A percentile compares a stretch with the other conserved stretches of the same genome.
These are phyloP conservation scores for Danaus plexippus DNA, from an alignment of 1,140 invertebrate species.

Conservation along the genomic window DNA sequence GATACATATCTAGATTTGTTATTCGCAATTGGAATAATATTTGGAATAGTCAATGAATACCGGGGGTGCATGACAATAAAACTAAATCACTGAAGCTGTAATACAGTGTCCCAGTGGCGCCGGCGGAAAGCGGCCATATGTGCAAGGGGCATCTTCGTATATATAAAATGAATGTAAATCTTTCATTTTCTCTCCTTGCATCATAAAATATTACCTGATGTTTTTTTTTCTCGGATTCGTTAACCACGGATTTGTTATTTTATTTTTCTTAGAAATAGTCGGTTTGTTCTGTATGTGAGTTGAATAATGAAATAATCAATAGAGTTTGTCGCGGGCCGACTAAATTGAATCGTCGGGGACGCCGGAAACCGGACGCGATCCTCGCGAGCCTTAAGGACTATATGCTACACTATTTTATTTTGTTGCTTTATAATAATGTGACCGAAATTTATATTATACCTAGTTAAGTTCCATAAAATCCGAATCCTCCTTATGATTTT, in stretches of 20 bases:
- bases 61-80: constrained; percentile 66
- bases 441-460: no score
- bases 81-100: constrained; percentile 62
- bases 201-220: background rate
- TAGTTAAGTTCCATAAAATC: no score
- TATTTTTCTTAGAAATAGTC: constrained; percentile 14
- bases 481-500: no score
- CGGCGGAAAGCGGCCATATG: constrained; percentile 61
- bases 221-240: no score
- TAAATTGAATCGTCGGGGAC: constrained; percentile 51
- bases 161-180: constrained; percentile 52
- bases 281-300: constrained; percentile 40
- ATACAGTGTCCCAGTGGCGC: constrained; percentile 57
- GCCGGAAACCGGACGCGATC: constrained; percentile 52
- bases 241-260: background rate
- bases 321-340: constrained; percentile 55
- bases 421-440: no score
- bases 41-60: constrained; percentile 27
- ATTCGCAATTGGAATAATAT: constrained; percentile 8
- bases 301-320: constrained; percentile 68
- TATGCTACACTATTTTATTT: constrained; percentile 17
- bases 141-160: constrained; percentile 48
- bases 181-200: constrained; percentile 22
- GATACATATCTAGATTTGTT: constrained; percentile 6
- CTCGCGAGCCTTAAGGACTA: constrained; percentile 25